These are phyloP conservation scores for Schizaphis graminum DNA, from an alignment of 2,888 invertebrate genomes.

Conservation along the genomic window DNA sequence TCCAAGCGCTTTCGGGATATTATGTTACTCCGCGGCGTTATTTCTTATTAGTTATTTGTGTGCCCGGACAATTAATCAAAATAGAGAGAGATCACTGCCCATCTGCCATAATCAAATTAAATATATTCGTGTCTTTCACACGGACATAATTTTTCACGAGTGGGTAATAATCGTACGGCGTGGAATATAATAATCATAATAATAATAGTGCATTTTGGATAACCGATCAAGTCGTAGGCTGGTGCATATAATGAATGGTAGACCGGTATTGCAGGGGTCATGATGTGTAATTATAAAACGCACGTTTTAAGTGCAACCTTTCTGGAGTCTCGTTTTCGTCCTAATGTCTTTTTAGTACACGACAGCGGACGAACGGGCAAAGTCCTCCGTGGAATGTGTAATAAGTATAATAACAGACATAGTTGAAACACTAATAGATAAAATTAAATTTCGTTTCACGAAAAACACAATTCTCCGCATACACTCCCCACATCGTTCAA, in stretches of 20 bases:
- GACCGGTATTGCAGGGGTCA: not conserved
- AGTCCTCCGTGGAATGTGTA: not conserved
- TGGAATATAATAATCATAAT: not conserved
- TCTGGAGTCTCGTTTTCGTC: not conserved
- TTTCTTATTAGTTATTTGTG: not conserved
- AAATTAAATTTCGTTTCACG: not conserved
- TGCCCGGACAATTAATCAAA: not conserved
- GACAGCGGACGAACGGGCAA: not conserved
- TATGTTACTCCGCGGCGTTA: not conserved
- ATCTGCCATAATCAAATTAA: not conserved
- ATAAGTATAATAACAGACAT: constrained; percentile 12
- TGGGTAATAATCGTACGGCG: not conserved
- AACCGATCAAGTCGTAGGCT: not conserved
- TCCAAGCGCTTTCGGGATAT: not conserved
- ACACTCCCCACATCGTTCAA: not conserved
- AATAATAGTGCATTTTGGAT: not conserved
- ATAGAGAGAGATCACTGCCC: not conserved
- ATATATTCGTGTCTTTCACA: not conserved
- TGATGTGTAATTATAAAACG: constrained; percentile 21
- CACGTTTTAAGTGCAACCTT: constrained; percentile 3
- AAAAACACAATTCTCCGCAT: not conserved
- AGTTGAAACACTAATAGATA: not conserved
- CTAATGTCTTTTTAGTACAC: constrained; percentile 12
- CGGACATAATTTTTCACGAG: not conserved
- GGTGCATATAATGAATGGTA: not conserved